A percentile compares a stretch with the other conserved stretches of the same genome.
These are phyloP conservation scores for Hoplodrina blanda DNA, from an alignment of 2,888 invertebrate genomes.

Conservation along the genomic window DNA sequence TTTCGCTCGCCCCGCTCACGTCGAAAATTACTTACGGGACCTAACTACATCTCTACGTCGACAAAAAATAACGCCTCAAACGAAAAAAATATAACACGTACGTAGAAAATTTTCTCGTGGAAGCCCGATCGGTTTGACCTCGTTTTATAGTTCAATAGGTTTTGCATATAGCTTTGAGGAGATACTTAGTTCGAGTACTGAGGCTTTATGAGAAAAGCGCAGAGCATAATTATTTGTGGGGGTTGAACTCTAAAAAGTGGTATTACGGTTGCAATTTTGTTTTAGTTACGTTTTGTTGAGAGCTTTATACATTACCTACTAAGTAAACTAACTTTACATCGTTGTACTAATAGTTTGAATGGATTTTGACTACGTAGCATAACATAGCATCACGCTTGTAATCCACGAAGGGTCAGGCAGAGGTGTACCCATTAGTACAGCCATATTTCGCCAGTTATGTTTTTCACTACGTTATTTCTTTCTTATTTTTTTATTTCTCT, in stretches of 20 bases:
- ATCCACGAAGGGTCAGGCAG: too few species aligned
- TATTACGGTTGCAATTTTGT: slow-evolving; percentile 1
- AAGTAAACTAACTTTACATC: too few species aligned
- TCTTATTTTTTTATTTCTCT: too few species aligned
- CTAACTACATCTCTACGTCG: slow-evolving; percentile 73
- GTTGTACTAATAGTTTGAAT: too few species aligned
- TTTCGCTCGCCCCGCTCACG: slow-evolving; percentile 73
- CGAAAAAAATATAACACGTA: slow-evolving; percentile 59
- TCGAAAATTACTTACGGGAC: slow-evolving; percentile 86
- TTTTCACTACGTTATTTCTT: too few species aligned
- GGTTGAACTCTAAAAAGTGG: background rate
- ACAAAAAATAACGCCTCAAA: slow-evolving; percentile 68
- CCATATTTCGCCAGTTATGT: too few species aligned
- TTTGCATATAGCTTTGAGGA: slow-evolving; percentile 58
- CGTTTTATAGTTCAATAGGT: slow-evolving; percentile 60
- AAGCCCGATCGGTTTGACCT: slow-evolving; percentile 58
- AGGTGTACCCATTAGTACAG: too few species aligned
- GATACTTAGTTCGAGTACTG: slow-evolving; percentile 49
- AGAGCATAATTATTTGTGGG: slow-evolving; percentile 45
- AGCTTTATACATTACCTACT: too few species aligned
- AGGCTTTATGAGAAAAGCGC: slow-evolving; percentile 44
- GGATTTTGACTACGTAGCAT: too few species aligned
- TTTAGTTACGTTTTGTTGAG: slow-evolving; percentile 11
- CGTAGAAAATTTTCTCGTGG: slow-evolving; percentile 49
- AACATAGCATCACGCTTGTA: too few species aligned